Percentiles rank a stretch among this genome's conserved stretches.
Conservation (phyloP, 2,888 invertebrate genomes). For the Eueremaeus valkanovi region DNA sequence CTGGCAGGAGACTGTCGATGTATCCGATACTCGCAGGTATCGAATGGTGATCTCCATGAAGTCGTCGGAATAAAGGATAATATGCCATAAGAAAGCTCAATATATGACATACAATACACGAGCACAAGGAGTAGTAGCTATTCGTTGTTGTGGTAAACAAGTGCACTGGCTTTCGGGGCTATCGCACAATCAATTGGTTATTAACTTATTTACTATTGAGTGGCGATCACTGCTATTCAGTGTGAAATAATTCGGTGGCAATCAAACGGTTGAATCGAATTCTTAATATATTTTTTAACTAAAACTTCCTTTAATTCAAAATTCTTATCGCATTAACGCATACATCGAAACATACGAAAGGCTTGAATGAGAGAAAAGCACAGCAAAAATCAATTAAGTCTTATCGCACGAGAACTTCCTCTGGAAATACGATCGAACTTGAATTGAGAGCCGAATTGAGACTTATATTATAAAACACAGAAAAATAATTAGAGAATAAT, state of each 20-base stretch:
- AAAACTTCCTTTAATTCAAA: conserved; percentile 11
- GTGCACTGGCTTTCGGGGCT: not conserved
- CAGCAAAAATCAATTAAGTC: not conserved
- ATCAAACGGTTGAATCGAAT: too few relatives aligned
- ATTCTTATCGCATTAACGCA: not conserved
- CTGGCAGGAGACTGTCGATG: conserved; percentile 15
- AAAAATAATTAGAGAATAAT: too few relatives aligned
- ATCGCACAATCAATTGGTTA: conserved; percentile 3
- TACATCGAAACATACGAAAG: not conserved
- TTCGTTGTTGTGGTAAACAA: too few relatives aligned
- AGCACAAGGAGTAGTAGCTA: not conserved
- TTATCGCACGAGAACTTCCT: not conserved
- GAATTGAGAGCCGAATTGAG: not conserved
- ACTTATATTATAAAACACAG: too few relatives aligned
- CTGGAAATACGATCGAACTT: not conserved
- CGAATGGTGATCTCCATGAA: conserved; percentile 25
- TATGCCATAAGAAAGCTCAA: not conserved
- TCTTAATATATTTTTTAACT: not conserved
- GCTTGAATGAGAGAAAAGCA: not conserved
- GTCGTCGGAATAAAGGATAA: conserved; percentile 27
- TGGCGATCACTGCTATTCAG: not conserved
- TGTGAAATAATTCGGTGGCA: too few relatives aligned
- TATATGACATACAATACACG: not conserved
- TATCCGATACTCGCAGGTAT: conserved; percentile 26
- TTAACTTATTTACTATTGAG: not conserved